Evolutionary conservation across 37 sponge, comb jelly and placozoan species (phyloP).

Genomic region (Geodia barretti): DNA sequence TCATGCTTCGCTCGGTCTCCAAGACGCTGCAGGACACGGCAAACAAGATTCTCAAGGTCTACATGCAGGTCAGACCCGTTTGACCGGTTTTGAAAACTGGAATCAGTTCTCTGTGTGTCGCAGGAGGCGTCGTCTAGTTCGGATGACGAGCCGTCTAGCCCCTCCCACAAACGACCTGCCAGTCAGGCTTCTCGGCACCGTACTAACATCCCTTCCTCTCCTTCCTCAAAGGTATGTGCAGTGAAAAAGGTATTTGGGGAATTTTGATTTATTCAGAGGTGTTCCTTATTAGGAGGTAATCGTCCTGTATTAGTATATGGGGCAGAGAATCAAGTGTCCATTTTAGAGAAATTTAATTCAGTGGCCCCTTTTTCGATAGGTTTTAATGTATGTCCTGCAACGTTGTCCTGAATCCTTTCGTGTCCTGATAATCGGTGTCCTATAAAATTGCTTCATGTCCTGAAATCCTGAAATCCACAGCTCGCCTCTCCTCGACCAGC

Average conservation of each 20-base stretch:
- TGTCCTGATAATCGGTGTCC: too few species aligned
- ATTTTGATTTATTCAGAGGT: too few species aligned
- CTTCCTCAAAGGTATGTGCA: background rate
- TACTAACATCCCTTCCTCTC: background rate
- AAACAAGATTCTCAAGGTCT: constrained; percentile 54
- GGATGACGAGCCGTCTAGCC: constrained; percentile 22
- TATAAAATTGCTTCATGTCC: too few species aligned
- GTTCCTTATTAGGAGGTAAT: background rate
- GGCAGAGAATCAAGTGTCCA: too few species aligned
- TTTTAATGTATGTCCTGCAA: background rate
- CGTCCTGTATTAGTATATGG: background rate
- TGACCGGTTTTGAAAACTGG: too few species aligned
- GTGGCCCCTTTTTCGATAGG: too few species aligned
- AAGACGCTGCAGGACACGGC: constrained; percentile 66
- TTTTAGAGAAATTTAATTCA: too few species aligned
- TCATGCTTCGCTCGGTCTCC: constrained; percentile 54
- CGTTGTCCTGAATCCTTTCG: too few species aligned
- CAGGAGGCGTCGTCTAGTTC: constrained; percentile 22
- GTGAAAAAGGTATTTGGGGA: too few species aligned
- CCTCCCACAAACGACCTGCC: background rate
- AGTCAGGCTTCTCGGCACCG: background rate
- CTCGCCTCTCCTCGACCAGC: background rate
- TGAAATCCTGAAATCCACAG: too few species aligned
- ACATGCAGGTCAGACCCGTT: constrained; percentile 52
- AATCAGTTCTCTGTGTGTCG: too few species aligned